Base-by-base conservation (phyloP, 2,797 vertebrate species). In the Erpetoichthys calabaricus region DNA sequence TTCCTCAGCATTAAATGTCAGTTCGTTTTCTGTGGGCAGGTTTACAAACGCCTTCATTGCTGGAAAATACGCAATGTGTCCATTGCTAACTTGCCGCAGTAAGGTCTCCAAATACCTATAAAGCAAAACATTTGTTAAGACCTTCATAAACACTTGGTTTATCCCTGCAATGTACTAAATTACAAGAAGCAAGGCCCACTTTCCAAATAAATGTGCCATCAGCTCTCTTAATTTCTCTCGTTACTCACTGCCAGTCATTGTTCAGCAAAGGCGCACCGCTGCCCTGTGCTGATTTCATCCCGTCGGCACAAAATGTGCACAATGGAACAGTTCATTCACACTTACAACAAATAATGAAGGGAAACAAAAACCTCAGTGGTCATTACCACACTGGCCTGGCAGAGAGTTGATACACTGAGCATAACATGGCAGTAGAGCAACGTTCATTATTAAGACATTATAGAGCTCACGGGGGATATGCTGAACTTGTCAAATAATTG, bases 21-120 rank as follows among this genome's bases (percentile, higher is more conserved):
- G 78, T 43, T 99, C 96, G 64, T 97, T 98, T 77, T 99, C 96
- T 1, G 95, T 98, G 56, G 96, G 94, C 67, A 99, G 87, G 70
- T 99, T 99, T 69, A 99, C 93, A 56, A 99, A 99, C 43, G 96
- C 94, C 77, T 99, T 99, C 96, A 98, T 99, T 58, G 94, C 94
- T 6, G 95, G 95, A 67, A 98, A 99, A 75, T 98, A 99, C 58
- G 94, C 96, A 72, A 99, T 98, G 75, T 98, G 96, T 53, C 95
- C 94, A 59, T 97, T 99, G 74, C 96, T 99, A 68, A 98, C 96
- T 81, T 99, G 96, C 47, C 96, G 86, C 63, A 98, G 84, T 75
- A 99, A 79, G 45, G 96, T 98, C 81, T 99, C 96, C 86, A 99
- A 77, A 73, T 99, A 99, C 96, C 96, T 99, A 51, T 5, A 47